Evolutionary conservation across 2,797 vertebrate species (phyloP), one percentile per base, ranked within the genome.

Genomic region (Anguilla pacifica): DNA sequence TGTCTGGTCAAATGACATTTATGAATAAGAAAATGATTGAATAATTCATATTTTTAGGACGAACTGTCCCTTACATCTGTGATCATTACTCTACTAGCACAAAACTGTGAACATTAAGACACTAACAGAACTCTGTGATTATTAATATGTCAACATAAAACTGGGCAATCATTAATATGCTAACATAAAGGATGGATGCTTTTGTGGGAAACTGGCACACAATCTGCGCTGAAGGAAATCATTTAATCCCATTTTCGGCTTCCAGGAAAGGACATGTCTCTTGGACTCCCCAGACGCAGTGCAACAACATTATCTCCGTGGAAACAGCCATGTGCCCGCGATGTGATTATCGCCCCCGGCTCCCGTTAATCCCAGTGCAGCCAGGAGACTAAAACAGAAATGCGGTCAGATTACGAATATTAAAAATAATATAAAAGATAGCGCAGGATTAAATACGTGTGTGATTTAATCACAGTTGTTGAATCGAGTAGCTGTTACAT

Each of bases 271-370:
- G 28, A 6, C 49, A 67, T 87, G n/a, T 89, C 81, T 92, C 83
- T 90, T 90, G 92, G 72, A 90, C 91, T 89, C 90, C 91, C 92
- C 92, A 89, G 91, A 91, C 91, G 59, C 93, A 91, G 91, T 81
- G 35, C 15, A 6, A 49, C 43, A 15, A 39, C 72, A 77, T 17
- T 39, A 39, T 5, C 35, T 31, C 70, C 13, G 28, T 74, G 28
- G 28, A 10, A 28, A 74, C 39, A 46, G 39, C 17, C 77, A 81
- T 49, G 77, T 81, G 43, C 11, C 19, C 0, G 19, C 2, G 77
- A 9, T 25, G 15, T 22, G 77, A 86, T 86, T 84, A 88, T 49
- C 72, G 31, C 85, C 3, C 13, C 1, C 13, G 22, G 46, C 46
- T 31, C 19, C 53, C 15, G 35, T 61, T 74, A 88, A 74, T 86